A percentile compares a stretch with the other conserved stretches of the same genome.
Conservation (phyloP, 2,113 vertebrate genomes). For the Nycticorax nycticorax region DNA sequence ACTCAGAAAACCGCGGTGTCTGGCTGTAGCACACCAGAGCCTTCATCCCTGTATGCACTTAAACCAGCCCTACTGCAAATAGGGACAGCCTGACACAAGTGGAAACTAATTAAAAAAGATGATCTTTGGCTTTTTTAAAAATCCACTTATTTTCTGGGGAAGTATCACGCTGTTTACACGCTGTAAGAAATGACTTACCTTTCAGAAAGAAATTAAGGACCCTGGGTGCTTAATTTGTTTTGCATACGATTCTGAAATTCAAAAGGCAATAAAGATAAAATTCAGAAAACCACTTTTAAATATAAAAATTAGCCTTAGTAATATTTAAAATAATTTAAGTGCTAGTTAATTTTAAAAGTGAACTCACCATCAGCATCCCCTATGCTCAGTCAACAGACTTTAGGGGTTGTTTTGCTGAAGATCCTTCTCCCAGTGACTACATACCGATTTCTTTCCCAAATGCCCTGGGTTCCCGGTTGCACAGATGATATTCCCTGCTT, state of each 20-base stretch:
- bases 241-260: background rate
- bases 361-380: background rate
- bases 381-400: background rate
- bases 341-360: background rate
- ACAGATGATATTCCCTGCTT: background rate
- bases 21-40: background rate
- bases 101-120: background rate
- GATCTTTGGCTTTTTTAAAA: background rate
- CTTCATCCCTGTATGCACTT: background rate
- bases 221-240: background rate
- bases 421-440: background rate
- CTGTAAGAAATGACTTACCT: background rate
- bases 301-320: background rate
- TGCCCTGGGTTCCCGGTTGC: rapidly evolving
- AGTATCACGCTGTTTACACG: background rate
- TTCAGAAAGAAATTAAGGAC: background rate
- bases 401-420: background rate
- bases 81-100: background rate
- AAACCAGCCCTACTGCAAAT: background rate
- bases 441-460: background rate
- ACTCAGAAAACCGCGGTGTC: rapidly evolving
- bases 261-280: background rate
- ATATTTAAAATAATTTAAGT: background rate
- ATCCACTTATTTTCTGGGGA: background rate
- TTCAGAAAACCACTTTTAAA: background rate